Conservation (phyloP, 2,797 vertebrate species). For the Premnoplex brunnescens region DNA sequence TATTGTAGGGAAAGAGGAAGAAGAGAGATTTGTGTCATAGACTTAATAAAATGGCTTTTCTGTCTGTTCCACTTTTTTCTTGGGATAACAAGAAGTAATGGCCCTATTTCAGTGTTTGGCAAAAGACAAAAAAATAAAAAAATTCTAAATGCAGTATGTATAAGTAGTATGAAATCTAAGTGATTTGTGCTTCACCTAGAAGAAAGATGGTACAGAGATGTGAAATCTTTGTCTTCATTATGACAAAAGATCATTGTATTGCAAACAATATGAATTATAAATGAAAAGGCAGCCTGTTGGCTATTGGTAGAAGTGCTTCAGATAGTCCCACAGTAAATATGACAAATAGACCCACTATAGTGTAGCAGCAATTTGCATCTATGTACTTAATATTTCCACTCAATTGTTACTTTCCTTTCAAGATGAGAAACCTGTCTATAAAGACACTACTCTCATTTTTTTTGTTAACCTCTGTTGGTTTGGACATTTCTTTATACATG, state of each 20-base stretch:
- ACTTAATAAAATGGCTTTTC: not conserved
- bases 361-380: not conserved
- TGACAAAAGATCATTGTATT: not conserved
- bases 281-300: not conserved
- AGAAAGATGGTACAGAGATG: not conserved
- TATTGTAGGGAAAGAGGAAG: not conserved
- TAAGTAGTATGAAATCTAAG: not conserved
- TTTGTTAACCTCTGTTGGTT: not conserved
- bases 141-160: not conserved
- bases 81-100: not conserved
- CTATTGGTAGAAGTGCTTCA: not conserved
- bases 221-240: not conserved
- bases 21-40: not conserved
- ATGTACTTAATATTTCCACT: not conserved
- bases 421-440: not conserved
- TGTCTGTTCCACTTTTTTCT: not conserved
- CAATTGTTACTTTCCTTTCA: not conserved
- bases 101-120: not conserved
- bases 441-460: not conserved
- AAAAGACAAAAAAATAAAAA: not conserved
- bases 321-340: not conserved
- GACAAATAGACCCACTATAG: not conserved
- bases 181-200: not conserved
- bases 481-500: not conserved
- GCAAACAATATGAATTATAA: not conserved